These are phyloP conservation scores for Poecilia wingei DNA, from an alignment of 2,797 vertebrate species.

Conservation along the genomic window DNA sequence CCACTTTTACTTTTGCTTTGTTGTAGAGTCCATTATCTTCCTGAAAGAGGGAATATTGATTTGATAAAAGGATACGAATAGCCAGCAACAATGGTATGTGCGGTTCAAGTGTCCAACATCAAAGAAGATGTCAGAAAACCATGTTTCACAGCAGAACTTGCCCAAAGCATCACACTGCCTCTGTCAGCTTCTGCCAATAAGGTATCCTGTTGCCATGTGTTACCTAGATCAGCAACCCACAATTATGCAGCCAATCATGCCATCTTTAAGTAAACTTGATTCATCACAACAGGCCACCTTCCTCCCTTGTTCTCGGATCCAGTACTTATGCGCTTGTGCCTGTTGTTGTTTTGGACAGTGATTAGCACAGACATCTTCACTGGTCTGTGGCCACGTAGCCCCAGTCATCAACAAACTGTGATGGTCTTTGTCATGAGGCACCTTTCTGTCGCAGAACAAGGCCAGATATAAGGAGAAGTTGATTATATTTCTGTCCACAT, in stretches of 20 bases:
- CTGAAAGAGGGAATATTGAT: not conserved
- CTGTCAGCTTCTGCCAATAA: not conserved
- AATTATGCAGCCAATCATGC: not conserved
- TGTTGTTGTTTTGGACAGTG: not conserved
- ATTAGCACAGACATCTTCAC: not conserved
- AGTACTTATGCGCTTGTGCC: not conserved
- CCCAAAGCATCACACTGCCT: not conserved
- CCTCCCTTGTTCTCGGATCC: not conserved
- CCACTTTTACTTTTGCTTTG: not conserved
- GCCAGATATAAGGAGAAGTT: constrained; percentile 1
- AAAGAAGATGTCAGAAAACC: not conserved
- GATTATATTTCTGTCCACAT: constrained; percentile 18
- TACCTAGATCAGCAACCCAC: not conserved
- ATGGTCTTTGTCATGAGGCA: not conserved
- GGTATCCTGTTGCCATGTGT: not conserved
- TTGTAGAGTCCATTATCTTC: not conserved
- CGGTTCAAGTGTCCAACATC: not conserved
- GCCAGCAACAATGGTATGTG: not conserved
- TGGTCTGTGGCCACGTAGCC: not conserved
- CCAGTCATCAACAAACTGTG: not conserved
- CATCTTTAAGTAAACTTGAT: not conserved
- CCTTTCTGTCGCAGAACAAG: not conserved
- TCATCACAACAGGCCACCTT: not conserved
- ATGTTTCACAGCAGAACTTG: not conserved
- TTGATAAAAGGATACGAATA: not conserved